Conservation (phyloP, 1,140 invertebrate species). For the Bombus impatiens region DNA sequence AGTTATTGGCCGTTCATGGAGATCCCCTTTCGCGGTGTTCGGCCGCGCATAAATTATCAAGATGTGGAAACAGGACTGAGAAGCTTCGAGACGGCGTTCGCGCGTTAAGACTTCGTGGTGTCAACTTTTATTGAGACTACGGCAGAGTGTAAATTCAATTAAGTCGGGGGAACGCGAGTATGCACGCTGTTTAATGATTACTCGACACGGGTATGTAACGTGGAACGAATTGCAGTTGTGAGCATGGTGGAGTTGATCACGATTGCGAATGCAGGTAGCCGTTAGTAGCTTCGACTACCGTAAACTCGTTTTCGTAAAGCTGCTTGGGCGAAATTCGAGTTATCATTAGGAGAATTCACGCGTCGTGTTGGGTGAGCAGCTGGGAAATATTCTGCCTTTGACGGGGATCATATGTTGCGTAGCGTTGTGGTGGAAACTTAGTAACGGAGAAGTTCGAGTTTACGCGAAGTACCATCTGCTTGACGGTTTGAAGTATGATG, state of each 20-base stretch:
- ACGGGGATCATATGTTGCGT: neutral
- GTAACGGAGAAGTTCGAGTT: no score
- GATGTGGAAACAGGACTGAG: slow-evolving; percentile 17
- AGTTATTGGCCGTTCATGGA: slow-evolving; percentile 47
- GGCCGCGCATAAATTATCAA: slow-evolving; percentile 34
- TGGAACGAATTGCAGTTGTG: neutral
- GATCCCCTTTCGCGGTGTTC: slow-evolving; percentile 3
- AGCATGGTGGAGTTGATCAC: neutral
- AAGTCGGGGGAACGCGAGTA: neutral
- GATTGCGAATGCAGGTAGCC: neutral
- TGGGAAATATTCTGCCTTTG: neutral
- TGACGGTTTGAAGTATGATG: neutral
- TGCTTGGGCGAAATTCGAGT: neutral
- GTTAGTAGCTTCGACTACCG: slow-evolving; percentile 17
- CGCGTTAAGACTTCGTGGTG: neutral
- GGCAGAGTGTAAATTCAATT: slow-evolving; percentile 36
- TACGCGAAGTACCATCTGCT: neutral
- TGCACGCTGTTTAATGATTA: neutral
- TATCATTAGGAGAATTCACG: no score
- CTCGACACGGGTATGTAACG: slow-evolving; percentile 5
- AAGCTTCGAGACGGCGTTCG: neutral
- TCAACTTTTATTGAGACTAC: neutral
- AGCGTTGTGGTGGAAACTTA: neutral
- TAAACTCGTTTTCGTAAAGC: neutral
- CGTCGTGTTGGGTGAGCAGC: no score